Base-by-base conservation (phyloP, 2,113 vertebrate species). In the Calonectris borealis region DNA sequence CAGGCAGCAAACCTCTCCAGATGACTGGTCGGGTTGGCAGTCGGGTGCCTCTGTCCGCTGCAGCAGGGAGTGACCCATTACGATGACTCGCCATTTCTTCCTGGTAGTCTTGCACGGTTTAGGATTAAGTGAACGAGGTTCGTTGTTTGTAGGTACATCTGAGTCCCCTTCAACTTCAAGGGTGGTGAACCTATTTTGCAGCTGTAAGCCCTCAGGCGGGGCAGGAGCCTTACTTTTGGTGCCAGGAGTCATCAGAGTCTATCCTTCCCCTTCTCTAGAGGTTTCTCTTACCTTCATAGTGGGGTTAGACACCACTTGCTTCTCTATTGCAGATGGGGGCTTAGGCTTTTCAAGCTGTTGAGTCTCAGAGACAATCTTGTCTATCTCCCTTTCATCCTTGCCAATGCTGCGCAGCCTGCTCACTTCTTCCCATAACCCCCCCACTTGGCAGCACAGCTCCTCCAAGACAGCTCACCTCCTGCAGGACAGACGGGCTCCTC, bases 101-200 rank as follows among this genome's bases (percentile, higher is more conserved):
- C 36, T 73, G 16, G 3, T 58, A 38, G 34, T 32, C 44, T 29
- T 79, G n/a, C 48, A 65, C 9, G 11, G 6, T 70, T 89, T 79
- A 60, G 8, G 21, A 10, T n/a, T 69, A 69, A 42, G 7, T 32
- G 54, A 86, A 65, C 1, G 3, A 32, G 9, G 3, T 79, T 77
- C 24, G 69, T 44, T 78, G 4, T 20, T n/a, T 73, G 24, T 64
- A 78, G 16, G 10, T 73, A 42, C 22, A 49, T 12, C 31, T 54
- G 20, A 3, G 4, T 82, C 11, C 21, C 17, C 15, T 49, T 73
- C 36, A 48, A 1, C 34, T 73, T 54, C 0, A 0, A 86, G 34
- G 24, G 8, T 38, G 9, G 4, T 69, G 36, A 88, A 64, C 19
- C 4, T 51, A 3, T 49, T 82, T 64, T 32, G 54, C 26, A 32